These are phyloP conservation scores for Orchestia grillus DNA, from an alignment of 1,140 invertebrate genomes.

Conservation along the genomic window DNA sequence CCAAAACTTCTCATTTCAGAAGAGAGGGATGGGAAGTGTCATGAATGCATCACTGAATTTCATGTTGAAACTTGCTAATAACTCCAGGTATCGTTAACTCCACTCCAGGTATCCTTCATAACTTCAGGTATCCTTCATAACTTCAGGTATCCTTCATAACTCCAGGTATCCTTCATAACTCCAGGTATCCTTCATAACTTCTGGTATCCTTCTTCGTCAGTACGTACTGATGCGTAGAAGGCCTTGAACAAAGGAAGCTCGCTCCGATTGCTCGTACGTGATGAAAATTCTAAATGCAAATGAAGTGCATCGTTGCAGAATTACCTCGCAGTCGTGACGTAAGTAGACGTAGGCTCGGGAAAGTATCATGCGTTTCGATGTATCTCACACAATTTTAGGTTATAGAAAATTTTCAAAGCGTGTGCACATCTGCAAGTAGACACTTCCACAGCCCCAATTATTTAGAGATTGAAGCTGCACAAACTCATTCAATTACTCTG, in stretches of 20 bases:
- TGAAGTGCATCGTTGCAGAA: not conserved
- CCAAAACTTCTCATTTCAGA: not conserved
- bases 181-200: too few relatives aligned
- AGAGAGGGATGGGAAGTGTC: not conserved
- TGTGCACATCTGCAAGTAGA: not conserved
- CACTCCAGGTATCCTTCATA: too few relatives aligned
- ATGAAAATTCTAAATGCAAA: conserved; percentile 29
- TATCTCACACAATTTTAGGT: not conserved
- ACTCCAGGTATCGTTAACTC: not conserved
- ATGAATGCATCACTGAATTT: not conserved
- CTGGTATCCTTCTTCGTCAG: not conserved
- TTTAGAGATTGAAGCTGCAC: not conserved
- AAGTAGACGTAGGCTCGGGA: not conserved
- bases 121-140: too few relatives aligned
- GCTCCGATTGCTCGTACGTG: conserved; percentile 27
- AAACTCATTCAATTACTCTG: not conserved
- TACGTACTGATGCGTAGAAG: not conserved
- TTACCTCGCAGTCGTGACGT: not conserved
- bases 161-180: too few relatives aligned
- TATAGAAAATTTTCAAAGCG: not conserved
- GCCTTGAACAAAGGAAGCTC: conserved; percentile 22
- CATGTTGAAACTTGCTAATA: not conserved
- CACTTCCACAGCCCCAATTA: not conserved
- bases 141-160: too few relatives aligned
- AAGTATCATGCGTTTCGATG: not conserved